Base-by-base conservation (phyloP, 2,888 invertebrate species). In the Argyra leucocephala region DNA sequence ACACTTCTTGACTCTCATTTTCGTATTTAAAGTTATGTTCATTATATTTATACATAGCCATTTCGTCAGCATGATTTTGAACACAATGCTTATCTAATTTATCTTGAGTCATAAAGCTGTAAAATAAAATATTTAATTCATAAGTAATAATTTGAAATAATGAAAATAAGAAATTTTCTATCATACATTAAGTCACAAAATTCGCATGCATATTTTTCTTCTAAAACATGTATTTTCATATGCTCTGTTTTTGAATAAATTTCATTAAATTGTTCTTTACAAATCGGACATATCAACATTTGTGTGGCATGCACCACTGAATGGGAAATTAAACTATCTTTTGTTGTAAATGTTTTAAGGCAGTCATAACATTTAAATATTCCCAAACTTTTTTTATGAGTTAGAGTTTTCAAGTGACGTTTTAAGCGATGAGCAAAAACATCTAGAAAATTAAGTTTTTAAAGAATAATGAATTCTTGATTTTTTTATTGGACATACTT, bases 401-500 rank as follows among this genome's bases (percentile, higher is more conserved):
- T n/a, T n/a, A n/a, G n/a, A n/a, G n/a, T 77, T 2, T 80, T 74
- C 71, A 80, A 62, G 65, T 80, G 80, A 0, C 80, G 74, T 0
- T 89, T 87, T 68, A 89, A 80, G 76, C 91, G 90, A 75, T 90
- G 90, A n/a, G 88, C 88, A 10, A 90, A 81, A 10, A 88, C 74
- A 76, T 90, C 48, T 48, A 15, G 12, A 48, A 48, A 48, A 48
- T 48, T n/a, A 31, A 26, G 4, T 26, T 37, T 37, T 9, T 9
- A 10, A n/a, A n/a, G n/a, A n/a, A 15, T 15, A 9, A 37, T 37
- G 4, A 26, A 15, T 37, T 48, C 18, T 48, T n/a, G n/a, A n/a
- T n/a, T n/a, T 15, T 18, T 18, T 18, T 48, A 48, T 15, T 48
- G 5, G 1, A 48, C 5, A 5, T 18, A 18, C 6, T 48, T 48